Evolutionary conservation across 92 coral and sea anemone species (phyloP).

Genomic region (Virgularia gustaviana): DNA sequence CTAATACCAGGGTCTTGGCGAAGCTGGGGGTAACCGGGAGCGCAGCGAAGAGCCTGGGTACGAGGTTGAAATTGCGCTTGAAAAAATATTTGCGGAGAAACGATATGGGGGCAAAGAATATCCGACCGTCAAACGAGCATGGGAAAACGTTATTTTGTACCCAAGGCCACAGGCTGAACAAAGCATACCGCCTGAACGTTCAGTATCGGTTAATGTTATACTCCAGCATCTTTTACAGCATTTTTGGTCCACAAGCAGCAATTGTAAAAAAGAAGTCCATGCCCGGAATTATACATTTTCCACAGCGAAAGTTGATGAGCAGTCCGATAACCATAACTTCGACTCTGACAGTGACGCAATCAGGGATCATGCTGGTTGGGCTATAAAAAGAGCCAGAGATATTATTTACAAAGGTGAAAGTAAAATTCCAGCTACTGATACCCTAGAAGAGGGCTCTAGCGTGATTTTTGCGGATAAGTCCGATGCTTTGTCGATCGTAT

Average conservation of each 20-base stretch:
- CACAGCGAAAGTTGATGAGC: not conserved
- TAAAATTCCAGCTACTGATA: not conserved
- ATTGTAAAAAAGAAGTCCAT: not conserved
- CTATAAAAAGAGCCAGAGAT: constrained; percentile 32
- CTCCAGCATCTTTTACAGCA: constrained; percentile 33
- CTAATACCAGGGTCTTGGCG: too few species aligned
- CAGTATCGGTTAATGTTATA: not conserved
- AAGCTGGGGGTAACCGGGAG: not conserved
- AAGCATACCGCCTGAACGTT: not conserved
- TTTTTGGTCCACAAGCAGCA: constrained; percentile 17
- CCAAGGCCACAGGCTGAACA: not conserved
- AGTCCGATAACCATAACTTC: not conserved
- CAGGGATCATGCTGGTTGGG: constrained; percentile 43
- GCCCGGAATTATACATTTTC: not conserved
- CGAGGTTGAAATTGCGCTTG: constrained; percentile 4
- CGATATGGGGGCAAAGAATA: not conserved
- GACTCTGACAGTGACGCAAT: not conserved
- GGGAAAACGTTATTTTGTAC: constrained; percentile 16
- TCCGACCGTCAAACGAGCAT: not conserved
- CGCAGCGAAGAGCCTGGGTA: constrained; percentile 21
- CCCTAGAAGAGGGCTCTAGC: not conserved
- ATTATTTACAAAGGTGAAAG: not conserved
- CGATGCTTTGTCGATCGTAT: not conserved
- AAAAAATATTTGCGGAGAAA: not conserved
- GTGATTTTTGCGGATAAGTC: constrained; percentile 7